Evolutionary conservation across 2,888 invertebrate species (phyloP), one percentile per base, ranked within the genome.

Genomic region (Odiellus spinosus): DNA sequence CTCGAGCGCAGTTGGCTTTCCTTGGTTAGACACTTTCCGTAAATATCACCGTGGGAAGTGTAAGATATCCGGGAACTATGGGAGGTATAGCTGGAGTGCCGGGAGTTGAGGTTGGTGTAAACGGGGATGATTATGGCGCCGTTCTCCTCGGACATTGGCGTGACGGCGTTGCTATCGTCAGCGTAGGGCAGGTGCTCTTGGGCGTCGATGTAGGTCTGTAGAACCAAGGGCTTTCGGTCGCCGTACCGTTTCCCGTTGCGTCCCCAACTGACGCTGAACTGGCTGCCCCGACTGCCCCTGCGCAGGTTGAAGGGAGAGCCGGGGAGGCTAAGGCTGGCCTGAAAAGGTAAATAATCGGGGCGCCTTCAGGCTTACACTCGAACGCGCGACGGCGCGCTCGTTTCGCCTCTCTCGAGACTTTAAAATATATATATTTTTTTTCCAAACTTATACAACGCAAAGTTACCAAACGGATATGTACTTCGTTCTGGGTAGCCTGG

Each of bases 81-180:
- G 52, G 91, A 91, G 58, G 90, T 90, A 71, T 91, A 90, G 59
- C 90, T 91, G 57, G 87, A 88, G 69, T 90, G 88, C 58, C 90
- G 77, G 56, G 90, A 66, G 50, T 83, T 82, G 72, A 83, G 73
- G 70, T 81, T 84, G 66, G 84, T 83, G 71, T 86, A 87, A 65
- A 83, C 81, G 50, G 87, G 86, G 61, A 88, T 84, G 62, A 90
- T 83, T 68, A 90, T 87, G 64, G 86, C 86, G 63, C 88, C 88
- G 68, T 88, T 90, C 70, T 93, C 93, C 71, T 93, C 93, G 55
- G 90, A 91, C 83, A 91, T 88, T 46, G 95, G 95, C 53, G 93
- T 95, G 50, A 90, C 93, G 56, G 91, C 93, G 64, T 87, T 87
- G 54, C 91, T 91, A 71, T 93, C 95, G 67, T 95, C 95, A 48